A percentile compares a stretch with the other conserved stretches of the same genome.
Evolutionary conservation across 2,888 invertebrate genomes (phyloP).

Genomic region (Syrista parreyssii): DNA sequence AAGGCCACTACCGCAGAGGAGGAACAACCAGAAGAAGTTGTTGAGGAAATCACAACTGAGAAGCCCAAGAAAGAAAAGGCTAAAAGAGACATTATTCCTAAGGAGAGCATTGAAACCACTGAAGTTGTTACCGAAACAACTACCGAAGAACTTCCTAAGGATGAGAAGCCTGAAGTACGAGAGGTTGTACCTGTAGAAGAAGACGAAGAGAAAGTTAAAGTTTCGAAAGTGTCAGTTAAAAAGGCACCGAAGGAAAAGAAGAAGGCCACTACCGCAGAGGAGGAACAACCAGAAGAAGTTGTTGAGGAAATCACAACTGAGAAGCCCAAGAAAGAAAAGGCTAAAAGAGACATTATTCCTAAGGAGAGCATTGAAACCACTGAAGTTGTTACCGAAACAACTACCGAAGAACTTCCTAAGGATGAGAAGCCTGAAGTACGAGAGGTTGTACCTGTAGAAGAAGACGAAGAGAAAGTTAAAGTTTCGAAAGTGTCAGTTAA

Average conservation of each 20-base stretch:
- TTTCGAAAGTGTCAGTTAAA: constrained; percentile 21
- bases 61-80: constrained; percentile 14
- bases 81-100: constrained; percentile 7
- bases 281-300: constrained; percentile 36
- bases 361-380: constrained; percentile 34
- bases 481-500: constrained; percentile 62
- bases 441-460: constrained; percentile 34
- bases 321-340: constrained; percentile 32
- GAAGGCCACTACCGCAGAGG: constrained; percentile 31
- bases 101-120: constrained; percentile 19
- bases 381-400: constrained; percentile 38
- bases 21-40: constrained; percentile 21
- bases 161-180: constrained; percentile 24
- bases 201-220: constrained; percentile 22
- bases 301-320: constrained; percentile 7
- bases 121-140: constrained; percentile 11
- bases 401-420: constrained; percentile 35
- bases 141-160: constrained; percentile 20
- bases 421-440: constrained; percentile 28
- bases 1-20: constrained; percentile 8
- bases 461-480: constrained; percentile 46
- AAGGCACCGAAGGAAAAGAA: constrained; percentile 42
- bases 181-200: constrained; percentile 26
- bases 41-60: constrained; percentile 56
- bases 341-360: constrained; percentile 31